Evolutionary conservation across 2,113 vertebrate genomes (phyloP), one percentile per base, ranked within the genome.

Genomic region (Hucho hucho): DNA sequence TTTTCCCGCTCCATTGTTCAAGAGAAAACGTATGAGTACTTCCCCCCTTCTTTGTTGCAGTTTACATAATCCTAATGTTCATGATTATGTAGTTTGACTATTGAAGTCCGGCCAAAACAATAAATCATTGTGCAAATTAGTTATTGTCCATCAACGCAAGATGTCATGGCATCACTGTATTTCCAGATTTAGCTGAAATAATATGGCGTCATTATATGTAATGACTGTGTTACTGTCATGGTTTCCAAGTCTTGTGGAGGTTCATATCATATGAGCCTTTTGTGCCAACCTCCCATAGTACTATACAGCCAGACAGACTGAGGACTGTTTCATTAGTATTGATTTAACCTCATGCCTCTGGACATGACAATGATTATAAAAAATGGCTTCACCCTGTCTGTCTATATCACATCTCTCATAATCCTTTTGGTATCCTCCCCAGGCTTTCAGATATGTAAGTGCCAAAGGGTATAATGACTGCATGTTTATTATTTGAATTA

Each of bases 121-220:
- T 25, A 64, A 83, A 79, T 82, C 18, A 67, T 74, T 20, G 6
- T 88, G 37, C 37, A 43, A 43, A 3, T 11, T 9, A 43, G 2
- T 89, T 89, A 83, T 83, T 76, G 75, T 47, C 67, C 78, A 78
- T 85, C 83, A 78, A 78, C 75, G 75, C 76, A 65, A 77, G 71
- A 84, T 80, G 75, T 81, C 75, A 84, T 76, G 73, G 69, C 49
- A 29, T 77, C 72, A 56, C 2, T 56, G 6, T 63, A 29, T 56
- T 32, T 28, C 43, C 68, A 76, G 37, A 80, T 71, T 49, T 26
- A 75, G 77, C 77, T 75, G 83, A 76, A 84, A 86, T 79, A 86
- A 83, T 75, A 68, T 67, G 73, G 77, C 37, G 4, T 43, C 32
- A 80, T 77, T 79, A 75, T 72, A 28, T 70, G 75, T 84, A 79